Percentiles rank a stretch among this genome's conserved stretches.
phyloP scores from a whole-genome alignment of 2,888 invertebrate genomes.

The Melanotus villosus region DNA sequence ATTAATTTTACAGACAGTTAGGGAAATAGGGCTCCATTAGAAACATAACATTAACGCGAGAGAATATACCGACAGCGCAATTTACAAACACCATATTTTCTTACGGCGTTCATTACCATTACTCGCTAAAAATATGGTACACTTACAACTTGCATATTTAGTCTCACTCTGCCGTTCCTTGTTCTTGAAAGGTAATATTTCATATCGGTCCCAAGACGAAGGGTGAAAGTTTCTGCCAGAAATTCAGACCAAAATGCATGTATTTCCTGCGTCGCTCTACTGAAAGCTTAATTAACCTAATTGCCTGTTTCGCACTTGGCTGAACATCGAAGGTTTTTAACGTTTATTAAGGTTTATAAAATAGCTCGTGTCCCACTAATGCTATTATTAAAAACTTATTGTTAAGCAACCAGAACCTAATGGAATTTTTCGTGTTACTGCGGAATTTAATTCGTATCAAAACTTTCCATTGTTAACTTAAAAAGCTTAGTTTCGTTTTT shows the following conservation, averaged over 20 bases:
- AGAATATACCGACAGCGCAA: constrained; percentile 48
- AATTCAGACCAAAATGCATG: constrained; percentile 51
- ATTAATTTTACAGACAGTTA: constrained; percentile 32
- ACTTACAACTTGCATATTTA: constrained; percentile 50
- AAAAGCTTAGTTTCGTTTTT: too few relatives aligned
- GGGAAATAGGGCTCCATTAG: constrained; percentile 29
- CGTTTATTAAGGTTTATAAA: constrained; percentile 49
- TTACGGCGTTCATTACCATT: constrained; percentile 49
- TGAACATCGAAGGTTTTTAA: constrained; percentile 52
- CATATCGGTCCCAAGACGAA: constrained; percentile 53
- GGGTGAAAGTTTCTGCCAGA: constrained; percentile 51
- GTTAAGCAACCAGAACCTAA: constrained; percentile 14
- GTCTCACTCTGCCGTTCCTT: constrained; percentile 49
- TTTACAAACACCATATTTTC: constrained; percentile 49
- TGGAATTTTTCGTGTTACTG: not conserved
- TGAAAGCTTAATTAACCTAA: constrained; percentile 56
- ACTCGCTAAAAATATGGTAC: constrained; percentile 48
- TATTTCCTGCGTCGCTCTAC: constrained; percentile 51
- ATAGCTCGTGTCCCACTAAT: constrained; percentile 40
- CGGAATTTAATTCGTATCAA: not conserved
- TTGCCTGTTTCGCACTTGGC: constrained; percentile 55
- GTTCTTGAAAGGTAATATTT: constrained; percentile 54
- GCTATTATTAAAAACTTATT: constrained; percentile 38
- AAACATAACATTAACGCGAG: constrained; percentile 45
- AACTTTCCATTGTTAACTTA: not conserved